These are phyloP conservation scores for Cichlasoma orientale DNA, from an alignment of 2,797 vertebrate species.

Conservation along the genomic window DNA sequence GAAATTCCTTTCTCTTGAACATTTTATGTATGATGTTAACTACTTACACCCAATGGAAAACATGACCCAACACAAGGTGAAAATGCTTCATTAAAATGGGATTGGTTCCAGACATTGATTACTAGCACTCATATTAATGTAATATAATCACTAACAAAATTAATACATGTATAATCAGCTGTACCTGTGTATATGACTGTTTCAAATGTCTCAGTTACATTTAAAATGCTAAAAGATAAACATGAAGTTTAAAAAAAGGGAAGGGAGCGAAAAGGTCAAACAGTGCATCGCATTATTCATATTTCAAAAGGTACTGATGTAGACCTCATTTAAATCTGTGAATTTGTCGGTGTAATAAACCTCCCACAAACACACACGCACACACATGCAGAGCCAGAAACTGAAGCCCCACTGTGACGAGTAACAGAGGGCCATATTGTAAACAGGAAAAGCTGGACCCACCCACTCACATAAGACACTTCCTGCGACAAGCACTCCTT, in stretches of 20 bases:
- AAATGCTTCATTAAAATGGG: not conserved
- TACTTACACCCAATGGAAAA: not conserved
- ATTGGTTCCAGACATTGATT: not conserved
- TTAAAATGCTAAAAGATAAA: not conserved
- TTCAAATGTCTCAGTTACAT: not conserved
- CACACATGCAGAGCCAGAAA: not conserved
- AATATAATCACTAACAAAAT: not conserved
- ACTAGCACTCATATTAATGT: not conserved
- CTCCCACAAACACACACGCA: not conserved
- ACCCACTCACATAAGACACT: constrained; percentile 30
- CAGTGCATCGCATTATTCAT: not conserved
- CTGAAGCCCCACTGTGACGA: not conserved
- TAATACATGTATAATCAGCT: not conserved
- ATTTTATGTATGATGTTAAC: not conserved
- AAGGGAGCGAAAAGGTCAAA: not conserved
- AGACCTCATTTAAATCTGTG: not conserved
- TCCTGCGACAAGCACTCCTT: constrained; percentile 20
- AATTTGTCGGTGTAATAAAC: not conserved
- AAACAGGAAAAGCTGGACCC: constrained; percentile 60
- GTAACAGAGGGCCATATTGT: constrained; percentile 16
- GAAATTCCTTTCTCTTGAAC: no score
- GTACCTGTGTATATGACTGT: not conserved
- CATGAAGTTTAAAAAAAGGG: not conserved
- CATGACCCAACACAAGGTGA: not conserved
- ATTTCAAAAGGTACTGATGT: not conserved